These are phyloP conservation scores for Oreochromis niloticus DNA, from an alignment of 2,113 vertebrate species.

Conservation along the genomic window DNA sequence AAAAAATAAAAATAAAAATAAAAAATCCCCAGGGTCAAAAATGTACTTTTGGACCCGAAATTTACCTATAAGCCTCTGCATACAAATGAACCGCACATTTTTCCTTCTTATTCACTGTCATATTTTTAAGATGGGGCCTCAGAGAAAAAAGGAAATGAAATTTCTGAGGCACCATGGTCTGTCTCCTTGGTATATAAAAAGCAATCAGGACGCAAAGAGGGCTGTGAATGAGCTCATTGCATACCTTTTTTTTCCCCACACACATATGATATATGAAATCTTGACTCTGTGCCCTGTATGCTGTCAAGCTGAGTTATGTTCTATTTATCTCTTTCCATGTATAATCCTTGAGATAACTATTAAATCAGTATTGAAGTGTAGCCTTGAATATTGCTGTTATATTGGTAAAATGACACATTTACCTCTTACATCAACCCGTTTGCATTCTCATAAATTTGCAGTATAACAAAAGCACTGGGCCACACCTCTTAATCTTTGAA, in stretches of 20 bases:
- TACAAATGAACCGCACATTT: neutral
- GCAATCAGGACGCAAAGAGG: conserved; percentile 9
- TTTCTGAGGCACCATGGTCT: conserved; percentile 33
- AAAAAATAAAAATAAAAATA: neutral
- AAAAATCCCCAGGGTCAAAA: too few relatives aligned
- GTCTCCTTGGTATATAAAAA: neutral
- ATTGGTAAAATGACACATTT: neutral
- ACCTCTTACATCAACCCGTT: neutral
- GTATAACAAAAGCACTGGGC: neutral
- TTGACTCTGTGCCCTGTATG: neutral
- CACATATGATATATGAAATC: neutral
- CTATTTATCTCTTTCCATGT: neutral
- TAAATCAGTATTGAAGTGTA: neutral
- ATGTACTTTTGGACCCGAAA: neutral
- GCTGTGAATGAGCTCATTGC: neutral
- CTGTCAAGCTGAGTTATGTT: neutral
- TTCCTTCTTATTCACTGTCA: conserved; percentile 5
- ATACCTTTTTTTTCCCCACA: neutral
- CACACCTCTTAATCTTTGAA: neutral
- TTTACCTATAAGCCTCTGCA: neutral
- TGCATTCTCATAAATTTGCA: neutral
- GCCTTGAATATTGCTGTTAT: neutral
- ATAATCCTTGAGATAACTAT: neutral
- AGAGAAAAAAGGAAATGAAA: conserved; percentile 6
- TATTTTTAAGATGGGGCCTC: neutral